Conservation (phyloP, 2,888 invertebrate genomes). For the Cinara cedri region DNA sequence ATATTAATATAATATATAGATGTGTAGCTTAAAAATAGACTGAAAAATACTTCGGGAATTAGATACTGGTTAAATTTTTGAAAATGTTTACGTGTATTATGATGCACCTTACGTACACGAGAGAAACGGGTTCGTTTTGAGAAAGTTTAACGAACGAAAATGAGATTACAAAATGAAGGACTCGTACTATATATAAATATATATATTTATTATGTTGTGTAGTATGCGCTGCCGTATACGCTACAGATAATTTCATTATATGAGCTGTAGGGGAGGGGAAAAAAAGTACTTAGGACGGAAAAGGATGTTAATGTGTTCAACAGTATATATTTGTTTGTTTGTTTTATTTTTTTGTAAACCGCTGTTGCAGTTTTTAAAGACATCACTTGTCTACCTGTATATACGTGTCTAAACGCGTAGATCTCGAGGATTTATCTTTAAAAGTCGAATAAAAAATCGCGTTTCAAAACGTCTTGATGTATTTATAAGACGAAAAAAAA, state of each 20-base stretch:
- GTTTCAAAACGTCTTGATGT: too few relatives aligned
- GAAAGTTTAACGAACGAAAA: slow-evolving; percentile 6
- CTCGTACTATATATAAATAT: background rate
- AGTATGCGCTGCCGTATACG: too few relatives aligned
- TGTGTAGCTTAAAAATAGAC: too few relatives aligned
- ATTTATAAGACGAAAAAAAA: too few relatives aligned
- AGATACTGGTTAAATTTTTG: background rate
- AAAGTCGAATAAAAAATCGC: background rate
- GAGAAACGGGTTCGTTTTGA: background rate
- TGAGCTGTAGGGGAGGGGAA: background rate
- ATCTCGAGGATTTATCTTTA: background rate
- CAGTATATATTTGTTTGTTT: background rate
- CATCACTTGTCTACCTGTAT: background rate
- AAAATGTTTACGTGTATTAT: slow-evolving; percentile 12
- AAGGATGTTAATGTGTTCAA: slow-evolving; percentile 9
- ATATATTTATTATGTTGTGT: too few relatives aligned
- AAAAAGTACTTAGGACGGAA: background rate
- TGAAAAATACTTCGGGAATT: background rate
- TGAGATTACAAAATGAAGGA: slow-evolving; percentile 17
- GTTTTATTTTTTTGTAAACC: background rate
- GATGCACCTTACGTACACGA: too few relatives aligned
- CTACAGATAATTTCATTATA: slow-evolving; percentile 27
- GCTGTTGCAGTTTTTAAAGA: background rate
- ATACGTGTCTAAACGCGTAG: background rate
- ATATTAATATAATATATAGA: too few relatives aligned